Conservation (phyloP, 30 jellyfish, hydroid and myxozoan species). For the Hydractinia echinata region DNA sequence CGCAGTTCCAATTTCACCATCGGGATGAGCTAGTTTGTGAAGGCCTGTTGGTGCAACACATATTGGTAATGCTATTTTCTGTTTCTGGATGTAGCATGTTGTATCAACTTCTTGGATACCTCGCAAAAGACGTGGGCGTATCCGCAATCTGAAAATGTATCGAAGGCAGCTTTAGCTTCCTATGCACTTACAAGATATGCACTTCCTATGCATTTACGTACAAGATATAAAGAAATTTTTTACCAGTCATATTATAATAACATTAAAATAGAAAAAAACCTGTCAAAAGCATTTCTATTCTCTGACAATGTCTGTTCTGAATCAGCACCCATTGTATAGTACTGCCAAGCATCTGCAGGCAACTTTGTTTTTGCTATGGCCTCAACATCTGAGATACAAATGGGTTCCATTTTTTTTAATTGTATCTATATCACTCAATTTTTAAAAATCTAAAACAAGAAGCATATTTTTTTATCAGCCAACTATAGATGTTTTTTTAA, state of each 20-base stretch:
- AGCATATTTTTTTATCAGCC: too few relatives aligned
- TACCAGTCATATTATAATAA: too few relatives aligned
- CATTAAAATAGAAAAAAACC: conserved; percentile 26
- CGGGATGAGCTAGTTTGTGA: conserved; percentile 89
- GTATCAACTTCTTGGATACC: conserved; percentile 52
- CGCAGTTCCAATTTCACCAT: conserved; percentile 87
- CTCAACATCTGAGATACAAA: conserved; percentile 51
- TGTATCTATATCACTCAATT: too few relatives aligned
- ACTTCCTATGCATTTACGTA: too few relatives aligned
- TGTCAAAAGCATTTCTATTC: conserved; percentile 56
- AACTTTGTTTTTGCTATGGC: conserved; percentile 43
- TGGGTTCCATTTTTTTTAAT: too few relatives aligned
- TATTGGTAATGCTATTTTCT: conserved; percentile 54
- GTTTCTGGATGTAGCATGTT: conserved; percentile 49
- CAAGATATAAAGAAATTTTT: too few relatives aligned
- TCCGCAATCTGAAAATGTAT: conserved; percentile 55
- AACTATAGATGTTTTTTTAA: too few relatives aligned
- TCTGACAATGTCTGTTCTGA: conserved; percentile 63
- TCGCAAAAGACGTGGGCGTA: conserved; percentile 54
- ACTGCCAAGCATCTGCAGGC: conserved; percentile 51
- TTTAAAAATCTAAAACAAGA: too few relatives aligned
- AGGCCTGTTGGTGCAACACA: conserved; percentile 87
- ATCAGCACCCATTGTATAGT: conserved; percentile 83
- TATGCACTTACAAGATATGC: too few relatives aligned
- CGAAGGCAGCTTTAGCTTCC: too few relatives aligned